These are phyloP conservation scores for Thelaira solivaga DNA, from an alignment of 2,888 invertebrate genomes.

Conservation along the genomic window DNA sequence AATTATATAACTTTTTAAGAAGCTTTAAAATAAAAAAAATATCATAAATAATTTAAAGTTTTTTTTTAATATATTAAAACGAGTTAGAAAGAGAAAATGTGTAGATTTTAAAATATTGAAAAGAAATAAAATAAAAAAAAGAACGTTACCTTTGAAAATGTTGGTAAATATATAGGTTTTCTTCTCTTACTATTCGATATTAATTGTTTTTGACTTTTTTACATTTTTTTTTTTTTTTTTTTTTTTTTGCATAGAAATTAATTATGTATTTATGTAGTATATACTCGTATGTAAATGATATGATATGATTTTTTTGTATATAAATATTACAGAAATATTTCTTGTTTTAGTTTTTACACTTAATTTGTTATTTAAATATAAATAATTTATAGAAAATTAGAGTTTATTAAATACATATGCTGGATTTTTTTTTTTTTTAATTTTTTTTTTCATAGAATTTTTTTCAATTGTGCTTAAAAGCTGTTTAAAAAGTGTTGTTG, in stretches of 20 bases:
- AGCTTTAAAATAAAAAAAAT: constrained; percentile 30
- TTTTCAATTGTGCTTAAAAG: constrained; percentile 36
- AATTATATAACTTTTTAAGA: neutral
- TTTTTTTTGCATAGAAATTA: neutral
- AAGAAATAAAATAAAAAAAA: neutral
- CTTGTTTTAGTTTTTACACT: constrained; percentile 29
- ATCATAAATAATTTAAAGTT: neutral
- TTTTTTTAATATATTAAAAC: neutral
- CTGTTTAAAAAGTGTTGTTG: constrained; percentile 36
- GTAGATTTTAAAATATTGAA: constrained; percentile 22
- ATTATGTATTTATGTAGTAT: neutral
- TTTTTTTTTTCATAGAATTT: neutral
- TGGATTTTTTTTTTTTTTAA: neutral
- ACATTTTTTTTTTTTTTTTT: constrained; percentile 24
- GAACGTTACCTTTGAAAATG: constrained; percentile 57
- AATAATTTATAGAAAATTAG: constrained; percentile 13
- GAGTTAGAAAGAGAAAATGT: neutral
- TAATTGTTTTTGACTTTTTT: constrained; percentile 50
- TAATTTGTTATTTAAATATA: constrained; percentile 20
- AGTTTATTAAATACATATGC: constrained; percentile 21
- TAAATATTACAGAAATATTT: too few relatives aligned
- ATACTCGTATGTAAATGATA: too few relatives aligned
- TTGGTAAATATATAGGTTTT: too few relatives aligned
- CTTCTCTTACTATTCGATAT: too few relatives aligned
- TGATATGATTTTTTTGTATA: too few relatives aligned